These are phyloP conservation scores for Macrophya annulata DNA, from an alignment of 2,888 invertebrate species.

Conservation along the genomic window DNA sequence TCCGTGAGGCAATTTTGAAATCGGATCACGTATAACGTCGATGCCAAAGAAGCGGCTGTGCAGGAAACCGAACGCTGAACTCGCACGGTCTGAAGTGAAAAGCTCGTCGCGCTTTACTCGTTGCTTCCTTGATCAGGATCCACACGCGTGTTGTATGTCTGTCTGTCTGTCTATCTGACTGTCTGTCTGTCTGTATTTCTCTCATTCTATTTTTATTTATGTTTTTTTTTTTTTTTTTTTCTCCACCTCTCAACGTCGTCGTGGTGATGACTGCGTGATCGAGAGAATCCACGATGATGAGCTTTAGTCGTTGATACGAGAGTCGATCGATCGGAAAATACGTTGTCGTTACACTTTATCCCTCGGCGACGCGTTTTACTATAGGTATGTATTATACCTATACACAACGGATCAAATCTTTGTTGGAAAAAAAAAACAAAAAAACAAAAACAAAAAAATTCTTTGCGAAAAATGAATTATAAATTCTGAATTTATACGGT, in stretches of 20 bases:
- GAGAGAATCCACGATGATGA: conserved; percentile 33
- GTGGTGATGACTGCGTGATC: conserved; percentile 26
- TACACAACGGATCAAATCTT: conserved; percentile 10
- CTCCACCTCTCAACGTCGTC: background rate
- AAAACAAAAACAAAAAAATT: background rate
- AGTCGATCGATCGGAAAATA: conserved; percentile 50
- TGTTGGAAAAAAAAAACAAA: too few species aligned
- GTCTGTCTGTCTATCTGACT: background rate
- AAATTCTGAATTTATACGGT: background rate
- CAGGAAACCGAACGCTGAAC: background rate
- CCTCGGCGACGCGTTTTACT: background rate
- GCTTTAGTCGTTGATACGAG: conserved; percentile 3
- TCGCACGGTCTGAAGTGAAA: background rate
- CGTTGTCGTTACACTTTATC: conserved; percentile 36
- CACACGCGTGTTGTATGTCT: background rate
- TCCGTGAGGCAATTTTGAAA: conserved; percentile 36
- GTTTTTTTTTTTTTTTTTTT: background rate
- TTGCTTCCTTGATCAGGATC: background rate
- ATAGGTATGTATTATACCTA: too few species aligned
- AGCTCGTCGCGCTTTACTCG: conserved; percentile 23
- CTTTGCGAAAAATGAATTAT: background rate
- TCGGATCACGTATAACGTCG: conserved; percentile 39
- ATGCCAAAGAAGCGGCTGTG: conserved; percentile 1
- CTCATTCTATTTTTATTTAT: background rate
- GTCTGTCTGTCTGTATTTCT: background rate